Evolutionary conservation across 2,113 vertebrate genomes (phyloP), one percentile per base, ranked within the genome.

Genomic region (Dendrocopos noguchii): DNA sequence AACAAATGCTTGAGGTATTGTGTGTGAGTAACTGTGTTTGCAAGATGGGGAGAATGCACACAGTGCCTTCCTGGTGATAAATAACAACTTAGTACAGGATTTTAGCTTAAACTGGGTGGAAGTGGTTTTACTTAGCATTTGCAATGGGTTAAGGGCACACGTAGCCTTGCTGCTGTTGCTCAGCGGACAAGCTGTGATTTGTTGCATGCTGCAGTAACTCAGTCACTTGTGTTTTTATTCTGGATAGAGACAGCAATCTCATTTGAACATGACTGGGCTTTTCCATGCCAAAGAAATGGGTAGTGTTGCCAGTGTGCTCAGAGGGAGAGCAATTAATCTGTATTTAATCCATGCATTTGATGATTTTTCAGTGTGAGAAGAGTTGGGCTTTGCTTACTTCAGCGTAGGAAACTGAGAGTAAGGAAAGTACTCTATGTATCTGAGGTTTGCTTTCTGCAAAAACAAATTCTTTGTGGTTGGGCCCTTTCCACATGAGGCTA

Each of bases 81-180:
- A 92, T 59, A 29, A 72, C 66, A 64, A 44, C 24, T 74, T 56
- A 55, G 21, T 5, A 59, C 18, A 70, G 76, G 78, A 34, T 59
- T 87, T 72, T 65, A 66, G 67, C 52, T 71, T 52, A 25, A 78
- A 66, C 14, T 9, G 2, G 0, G 5, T 70, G 67, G 73, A 87
- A 93, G n/a, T 67, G 56, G 31, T 63, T 89, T 89, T 80, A 42
- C 67, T 94, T 83, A 63, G 67, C 31, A 31, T 80, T 91, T 91
- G 46, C 31, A 42, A 1, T 33, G n/a, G 44, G 31, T 50, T 85
- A 79, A 70, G 68, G 34, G 34, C n/a, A 15, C 16, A 21, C 4
- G 0, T 17, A 81, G 67, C 81, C 64, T 89, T 76, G 64, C 59
- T 76, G 3, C 75, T 84, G 74, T 28, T 87, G 50, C 78, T 76